Base-by-base conservation (phyloP, 2,113 vertebrate genomes). In the Noturus placidus region DNA sequence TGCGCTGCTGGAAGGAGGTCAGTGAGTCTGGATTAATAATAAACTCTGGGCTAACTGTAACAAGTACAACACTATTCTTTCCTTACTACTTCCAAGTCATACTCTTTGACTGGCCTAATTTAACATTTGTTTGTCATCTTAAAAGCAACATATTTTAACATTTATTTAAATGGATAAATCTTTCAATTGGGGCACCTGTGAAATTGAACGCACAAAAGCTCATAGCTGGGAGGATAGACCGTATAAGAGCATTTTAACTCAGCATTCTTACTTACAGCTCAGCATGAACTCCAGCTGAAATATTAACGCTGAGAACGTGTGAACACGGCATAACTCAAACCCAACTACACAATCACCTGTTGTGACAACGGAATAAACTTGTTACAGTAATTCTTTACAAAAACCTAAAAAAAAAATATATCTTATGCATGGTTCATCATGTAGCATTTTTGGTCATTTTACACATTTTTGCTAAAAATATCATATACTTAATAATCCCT, bases 241-340 rank as follows among this genome's bases (percentile, higher is more conserved):
- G n/a, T 22, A 84, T 52, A 25, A 54, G 10, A 61, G 22, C 52
- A 42, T 57, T 42, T 42, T 74, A 50, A 77, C 70, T n/a, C 76
- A 79, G 33, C 46, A 54, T 67, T 86, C 74, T 52, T 54, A 30
- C 42, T 20, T 63, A 79, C 67, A n/a, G 42, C n/a, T 27, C 35
- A 50, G 70, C 77, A 69, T 50, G 27, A 63, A 63, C 57, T 78
- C 56, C 38, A 59, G 35, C 84, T 76, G 20, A n/a, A 79, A 79
- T 35, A 33, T 79, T 7, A 46, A 78, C 42, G 3, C n/a, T 8
- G 52, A 52, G 15, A 35, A 54, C 11, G 46, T 56, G 20, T 54
- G 69, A 78, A 69, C 61, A n/a, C 25, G 13, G 25, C 13, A 14
- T 46, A 57, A 61, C 56, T 85, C 33, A 20, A 85, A 63, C 38